These are phyloP conservation scores for Opisthocomus hoazin DNA, from an alignment of 2,113 vertebrate genomes.

Conservation along the genomic window DNA sequence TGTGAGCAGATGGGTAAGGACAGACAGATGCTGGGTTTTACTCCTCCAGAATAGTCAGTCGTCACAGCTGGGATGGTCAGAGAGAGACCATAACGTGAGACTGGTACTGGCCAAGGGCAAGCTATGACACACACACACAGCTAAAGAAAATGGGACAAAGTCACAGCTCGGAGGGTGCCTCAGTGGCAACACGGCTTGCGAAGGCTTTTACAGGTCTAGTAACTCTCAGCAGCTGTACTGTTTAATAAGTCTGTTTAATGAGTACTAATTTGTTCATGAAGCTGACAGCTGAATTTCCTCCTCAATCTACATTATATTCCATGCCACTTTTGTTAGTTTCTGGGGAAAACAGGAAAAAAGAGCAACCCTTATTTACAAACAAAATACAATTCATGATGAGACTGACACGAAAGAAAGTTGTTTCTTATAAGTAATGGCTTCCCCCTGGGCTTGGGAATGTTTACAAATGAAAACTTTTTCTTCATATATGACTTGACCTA, in stretches of 20 bases:
- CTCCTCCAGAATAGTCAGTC: neutral
- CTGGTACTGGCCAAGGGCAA: neutral
- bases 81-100: neutral
- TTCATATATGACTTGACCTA: conserved; percentile 1
- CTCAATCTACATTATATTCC: neutral
- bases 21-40: neutral
- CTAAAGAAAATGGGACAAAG: neutral
- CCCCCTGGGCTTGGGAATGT: neutral
- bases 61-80: neutral
- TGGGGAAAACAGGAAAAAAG: neutral
- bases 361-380: neutral
- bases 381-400: neutral
- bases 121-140: accelerated
- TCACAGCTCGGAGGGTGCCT: accelerated
- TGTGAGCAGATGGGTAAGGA: neutral
- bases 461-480: conserved; percentile 43
- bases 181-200: accelerated
- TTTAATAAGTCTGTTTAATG: neutral
- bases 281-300: neutral
- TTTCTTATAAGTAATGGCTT: conserved; percentile 44
- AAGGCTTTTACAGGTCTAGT: neutral
- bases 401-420: neutral
- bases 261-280: neutral
- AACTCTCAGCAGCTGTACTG: neutral
- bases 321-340: neutral